Evolutionary conservation across 2,888 invertebrate species (phyloP), one percentile per base, ranked within the genome.

Genomic region (Herminia tarsipennalis): DNA sequence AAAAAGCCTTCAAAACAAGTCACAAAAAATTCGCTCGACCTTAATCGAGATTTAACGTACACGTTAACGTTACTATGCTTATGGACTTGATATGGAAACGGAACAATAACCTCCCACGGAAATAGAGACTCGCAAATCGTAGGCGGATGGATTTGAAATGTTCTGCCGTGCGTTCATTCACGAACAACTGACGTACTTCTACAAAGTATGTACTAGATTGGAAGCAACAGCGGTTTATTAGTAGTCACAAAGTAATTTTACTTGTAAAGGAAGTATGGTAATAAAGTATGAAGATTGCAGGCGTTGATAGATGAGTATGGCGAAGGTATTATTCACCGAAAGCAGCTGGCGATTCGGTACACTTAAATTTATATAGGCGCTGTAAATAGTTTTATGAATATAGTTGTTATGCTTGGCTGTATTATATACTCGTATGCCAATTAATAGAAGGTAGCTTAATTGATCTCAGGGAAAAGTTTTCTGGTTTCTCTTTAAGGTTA

Each of bases 41-140:
- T 60, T 58, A 63, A 59, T 56, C 43, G 49, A 45, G 33, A 29
- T 43, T 37, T 58, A 56, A 58, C 46, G 50, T 50, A 46, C 48
- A 40, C 49, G 56, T 55, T 56, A 43, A 51, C 42, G 55, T 59
- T 64, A 53, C 35, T 32, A 45, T 48, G 35, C 13, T 29, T 52
- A 47, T 58, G 56, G 66, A 66, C 67, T 72, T 68, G 63, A 70
- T 72, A 61, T 66, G 61, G 65, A 68, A 62, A 65, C 56, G 51
- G 69, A 76, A 78, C 75, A 78, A 80, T 77, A 75, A 71, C 70
- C 74, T 69, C 74, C 64, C 47, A 73, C 68, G 61, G 46, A 56
- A 70, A 60, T 65, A 47, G 49, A 42, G 48, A 48, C 52, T 54
- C 45, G 45, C 44, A 35, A 49, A 54, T 40, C 63, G 71, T 72